Conservation (phyloP, 2,113 vertebrate genomes). For the Tenrec ecaudatus region DNA sequence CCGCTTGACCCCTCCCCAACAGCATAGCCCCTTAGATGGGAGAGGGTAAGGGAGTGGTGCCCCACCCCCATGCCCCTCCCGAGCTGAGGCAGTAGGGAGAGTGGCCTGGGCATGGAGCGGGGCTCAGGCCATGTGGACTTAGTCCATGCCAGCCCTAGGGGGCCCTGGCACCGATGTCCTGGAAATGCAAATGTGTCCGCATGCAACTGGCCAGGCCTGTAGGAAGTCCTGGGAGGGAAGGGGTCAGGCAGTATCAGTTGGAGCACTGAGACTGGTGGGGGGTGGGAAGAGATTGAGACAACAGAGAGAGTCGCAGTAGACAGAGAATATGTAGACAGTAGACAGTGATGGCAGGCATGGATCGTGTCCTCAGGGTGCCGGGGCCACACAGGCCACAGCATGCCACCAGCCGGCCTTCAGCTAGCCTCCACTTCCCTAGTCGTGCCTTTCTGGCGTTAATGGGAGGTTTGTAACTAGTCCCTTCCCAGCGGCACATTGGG, state of each 20-base stretch:
- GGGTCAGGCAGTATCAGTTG: background rate
- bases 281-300: background rate
- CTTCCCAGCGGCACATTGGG: background rate
- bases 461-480: background rate
- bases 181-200: too few relatives aligned
- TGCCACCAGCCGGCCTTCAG: too few relatives aligned
- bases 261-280: background rate
- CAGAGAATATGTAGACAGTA: background rate
- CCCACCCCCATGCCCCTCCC: too few relatives aligned
- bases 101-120: too few relatives aligned
- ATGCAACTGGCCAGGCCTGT: background rate
- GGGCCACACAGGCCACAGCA: too few relatives aligned
- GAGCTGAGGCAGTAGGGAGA: background rate
- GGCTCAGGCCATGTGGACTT: background rate
- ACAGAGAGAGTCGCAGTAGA: background rate
- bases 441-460: background rate
- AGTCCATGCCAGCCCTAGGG: accelerated
- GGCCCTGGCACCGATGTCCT: background rate
- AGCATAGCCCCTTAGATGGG: too few relatives aligned
- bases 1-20: background rate
- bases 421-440: background rate
- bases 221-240: too few relatives aligned
- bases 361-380: background rate
- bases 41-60: too few relatives aligned
- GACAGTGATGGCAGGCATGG: too few relatives aligned